Base-by-base conservation (phyloP, 2,113 vertebrate species). In the Prolemur simus region DNA sequence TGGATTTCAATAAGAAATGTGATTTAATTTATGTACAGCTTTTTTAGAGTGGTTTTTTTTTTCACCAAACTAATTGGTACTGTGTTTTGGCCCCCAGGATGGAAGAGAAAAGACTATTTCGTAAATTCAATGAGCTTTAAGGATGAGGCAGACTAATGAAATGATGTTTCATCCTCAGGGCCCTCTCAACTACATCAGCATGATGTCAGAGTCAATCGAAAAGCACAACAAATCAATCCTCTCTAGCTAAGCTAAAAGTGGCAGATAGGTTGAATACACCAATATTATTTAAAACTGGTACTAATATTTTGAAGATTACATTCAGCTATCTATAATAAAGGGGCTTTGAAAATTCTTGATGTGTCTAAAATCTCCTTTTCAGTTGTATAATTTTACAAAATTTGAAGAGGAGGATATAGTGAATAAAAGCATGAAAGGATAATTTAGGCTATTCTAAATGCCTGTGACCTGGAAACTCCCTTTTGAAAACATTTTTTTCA, bases 41-140 rank as follows among this genome's bases (percentile, higher is more conserved):
- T 85, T 96, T 64, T 39, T 47, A 73, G 78, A 89, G 88, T 94
- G n/a, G 14, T 90, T 92, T 87, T 87, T 92, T 87, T 87, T 58
- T 69, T 76, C 68, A 87, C 47, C 87, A 69, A 27, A 85, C 45
- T 76, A 77, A 63, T 3, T 32, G 93, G 25, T 69, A 63, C 42
- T 83, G 6, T 42, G 23, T 84, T 45, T 84, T 77, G 76, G 23
- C 87, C 78, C 34, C 14, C 94, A 93, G 47, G 58, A 45, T 69
- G 6, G 17, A 56, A 87, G 10, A 49, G n/a, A 87, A 63, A 84
- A 86, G 76, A 73, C 60, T 64, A 45, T 68, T 90, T 77, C 78
- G 56, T 87, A 29, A 87, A 95, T 93, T 78, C 68, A 87, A 0
- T 68, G 34, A 68, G 34, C 73, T 95, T 94, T 95, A 56, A 93